Conservation (phyloP, 2,797 vertebrate species). For the Acanthis flammea region DNA sequence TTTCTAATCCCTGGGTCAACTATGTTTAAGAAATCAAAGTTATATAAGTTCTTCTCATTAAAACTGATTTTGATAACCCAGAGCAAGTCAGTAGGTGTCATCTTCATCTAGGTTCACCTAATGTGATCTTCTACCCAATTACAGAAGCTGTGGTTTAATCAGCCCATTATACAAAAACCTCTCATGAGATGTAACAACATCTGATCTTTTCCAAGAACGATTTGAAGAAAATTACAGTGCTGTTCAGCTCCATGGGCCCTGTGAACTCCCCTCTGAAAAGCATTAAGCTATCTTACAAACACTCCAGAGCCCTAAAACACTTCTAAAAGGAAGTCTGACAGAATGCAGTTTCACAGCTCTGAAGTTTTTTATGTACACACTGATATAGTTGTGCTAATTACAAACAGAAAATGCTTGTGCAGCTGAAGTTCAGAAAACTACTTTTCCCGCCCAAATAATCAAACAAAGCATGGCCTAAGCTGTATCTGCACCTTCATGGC, state of each 20-base stretch:
- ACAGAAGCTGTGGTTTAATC: background rate
- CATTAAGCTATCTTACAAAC: background rate
- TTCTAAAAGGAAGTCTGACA: background rate
- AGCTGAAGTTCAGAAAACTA: background rate
- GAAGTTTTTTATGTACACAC: background rate
- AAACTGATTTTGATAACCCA: background rate
- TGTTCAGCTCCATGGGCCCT: background rate
- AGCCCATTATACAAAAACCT: background rate
- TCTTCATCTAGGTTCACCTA: background rate
- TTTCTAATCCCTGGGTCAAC: background rate
- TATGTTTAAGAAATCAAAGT: background rate
- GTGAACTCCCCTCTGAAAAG: background rate
- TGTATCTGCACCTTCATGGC: background rate
- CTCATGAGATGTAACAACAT: background rate
- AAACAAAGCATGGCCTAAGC: background rate
- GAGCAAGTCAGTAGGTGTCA: conserved; percentile 2
- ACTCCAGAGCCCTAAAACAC: background rate
- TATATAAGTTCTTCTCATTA: background rate
- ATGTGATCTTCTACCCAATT: background rate
- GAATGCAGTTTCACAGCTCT: background rate
- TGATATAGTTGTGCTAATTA: background rate
- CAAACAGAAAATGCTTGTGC: background rate
- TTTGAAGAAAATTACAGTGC: background rate
- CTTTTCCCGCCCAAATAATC: background rate
- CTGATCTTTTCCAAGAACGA: background rate